Evolutionary conservation across 1,140 invertebrate species (phyloP), one percentile per base, ranked within the genome.

Genomic region (Leptinotarsa undecemlineata): DNA sequence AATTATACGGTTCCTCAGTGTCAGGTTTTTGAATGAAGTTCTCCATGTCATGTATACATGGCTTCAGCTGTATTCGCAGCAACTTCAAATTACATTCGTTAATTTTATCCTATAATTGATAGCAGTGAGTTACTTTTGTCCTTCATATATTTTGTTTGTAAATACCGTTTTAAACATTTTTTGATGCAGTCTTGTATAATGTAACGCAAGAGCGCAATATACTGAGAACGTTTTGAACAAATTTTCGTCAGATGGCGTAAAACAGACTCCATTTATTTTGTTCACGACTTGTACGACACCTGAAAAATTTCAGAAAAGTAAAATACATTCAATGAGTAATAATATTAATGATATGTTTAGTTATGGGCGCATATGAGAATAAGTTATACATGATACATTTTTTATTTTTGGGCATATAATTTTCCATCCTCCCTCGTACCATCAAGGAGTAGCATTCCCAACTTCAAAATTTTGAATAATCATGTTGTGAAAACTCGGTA

Each of bases 271-370:
- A 70, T 85, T 86, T 11, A 73, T 83, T 80, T 90, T 90, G 79
- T 89, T 89, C 0, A 86, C 86, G 4, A 89, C 79, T 81, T 88
- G 86, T 3, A 89, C 86, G 0, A 89, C 84, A 67, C 88, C 88
- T 89, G 76, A 26, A 77, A 82, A 47, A 8, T 64, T 57, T 57
- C 8, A 42, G 8, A 3, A 42, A 42, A 42, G 33, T 42, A n/a
- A 17, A 17, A 17, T 48, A 19, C 17, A n/a, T 42, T 42, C n/a
- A 19, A 17, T 47, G 47, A 69, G 15, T 48, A 62, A 73, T 21
- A 48, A 61, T 48, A n/a, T 61, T 19, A 66, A 73, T 33, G 33
- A 66, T 60, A 5, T 61, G 60, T 19, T n/a, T 6, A 14, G 17
- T 21, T 5, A 61, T 21, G 20, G n/a, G 60, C 20, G 11, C 5